Evolutionary conservation across 35 echinoderm and acorn worm species (phyloP).

Genomic region (Patiria miniata): DNA sequence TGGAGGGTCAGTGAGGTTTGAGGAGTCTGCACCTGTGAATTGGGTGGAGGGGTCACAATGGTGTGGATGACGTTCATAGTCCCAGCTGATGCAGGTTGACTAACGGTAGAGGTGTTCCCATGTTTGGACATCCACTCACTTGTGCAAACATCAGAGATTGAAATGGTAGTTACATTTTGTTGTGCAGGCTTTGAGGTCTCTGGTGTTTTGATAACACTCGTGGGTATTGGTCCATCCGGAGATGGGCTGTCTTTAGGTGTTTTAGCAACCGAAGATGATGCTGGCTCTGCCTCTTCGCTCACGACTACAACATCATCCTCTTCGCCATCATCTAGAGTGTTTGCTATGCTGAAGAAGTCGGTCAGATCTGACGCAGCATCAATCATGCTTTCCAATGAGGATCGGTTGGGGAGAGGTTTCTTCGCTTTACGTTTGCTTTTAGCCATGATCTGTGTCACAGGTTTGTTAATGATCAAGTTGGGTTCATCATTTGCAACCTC

Average conservation of each 20-base stretch:
- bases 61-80: not conserved
- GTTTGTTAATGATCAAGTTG: conserved; percentile 11
- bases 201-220: not conserved
- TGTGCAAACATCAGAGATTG: not conserved
- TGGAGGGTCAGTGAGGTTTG: not conserved
- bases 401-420: conserved; percentile 2
- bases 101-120: not conserved
- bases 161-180: not conserved
- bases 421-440: conserved; percentile 31
- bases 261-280: not conserved
- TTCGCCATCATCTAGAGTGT: conserved; percentile 39
- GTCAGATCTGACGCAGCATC: conserved; percentile 65
- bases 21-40: not conserved
- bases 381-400: conserved; percentile 49
- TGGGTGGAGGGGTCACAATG: not conserved
- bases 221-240: not conserved
- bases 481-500: not conserved
- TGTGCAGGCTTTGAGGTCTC: not conserved
- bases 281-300: not conserved
- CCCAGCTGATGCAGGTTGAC: not conserved
- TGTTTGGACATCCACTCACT: not conserved
- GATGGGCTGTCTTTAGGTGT: not conserved
- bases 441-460: conserved; percentile 22
- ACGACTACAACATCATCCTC: conserved; percentile 1
- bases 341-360: conserved; percentile 66